These are phyloP conservation scores for Bergia puertoricense DNA, from an alignment of 92 coral and sea anemone species.

Conservation along the genomic window DNA sequence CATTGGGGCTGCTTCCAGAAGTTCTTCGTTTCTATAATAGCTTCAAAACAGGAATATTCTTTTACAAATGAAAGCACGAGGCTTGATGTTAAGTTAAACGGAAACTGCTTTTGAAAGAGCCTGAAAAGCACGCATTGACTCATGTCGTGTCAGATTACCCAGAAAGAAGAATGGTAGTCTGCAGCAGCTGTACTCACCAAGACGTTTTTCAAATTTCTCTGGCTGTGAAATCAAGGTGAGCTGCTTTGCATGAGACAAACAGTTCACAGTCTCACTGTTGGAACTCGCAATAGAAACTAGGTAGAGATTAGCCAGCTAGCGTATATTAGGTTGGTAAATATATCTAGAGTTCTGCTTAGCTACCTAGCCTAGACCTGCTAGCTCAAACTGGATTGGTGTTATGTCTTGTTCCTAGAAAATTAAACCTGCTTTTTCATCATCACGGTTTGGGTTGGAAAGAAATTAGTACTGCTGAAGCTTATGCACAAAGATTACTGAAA, in stretches of 20 bases:
- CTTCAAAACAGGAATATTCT: background rate
- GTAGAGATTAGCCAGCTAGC: no score
- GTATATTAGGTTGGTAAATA: no score
- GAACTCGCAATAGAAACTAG: background rate
- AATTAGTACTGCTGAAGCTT: background rate
- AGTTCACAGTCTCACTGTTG: background rate
- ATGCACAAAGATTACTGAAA: background rate
- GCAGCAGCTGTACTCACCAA: background rate
- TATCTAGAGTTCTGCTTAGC: no score
- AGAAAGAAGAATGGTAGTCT: background rate
- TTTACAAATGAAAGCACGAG: background rate
- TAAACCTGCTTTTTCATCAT: background rate
- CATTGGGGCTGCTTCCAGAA: background rate
- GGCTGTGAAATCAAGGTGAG: slow-evolving; percentile 20
- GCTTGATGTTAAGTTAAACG: background rate
- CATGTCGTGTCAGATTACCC: background rate
- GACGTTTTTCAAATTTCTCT: background rate
- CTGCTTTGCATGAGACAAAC: background rate
- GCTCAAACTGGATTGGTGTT: background rate
- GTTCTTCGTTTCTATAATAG: background rate
- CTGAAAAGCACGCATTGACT: background rate
- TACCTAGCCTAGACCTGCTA: no score
- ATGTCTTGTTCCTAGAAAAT: background rate
- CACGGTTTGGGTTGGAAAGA: background rate
- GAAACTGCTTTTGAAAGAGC: background rate